Evolutionary conservation across 2,888 invertebrate genomes (phyloP), one percentile per base, ranked within the genome.

Genomic region (Acronicta alni): DNA sequence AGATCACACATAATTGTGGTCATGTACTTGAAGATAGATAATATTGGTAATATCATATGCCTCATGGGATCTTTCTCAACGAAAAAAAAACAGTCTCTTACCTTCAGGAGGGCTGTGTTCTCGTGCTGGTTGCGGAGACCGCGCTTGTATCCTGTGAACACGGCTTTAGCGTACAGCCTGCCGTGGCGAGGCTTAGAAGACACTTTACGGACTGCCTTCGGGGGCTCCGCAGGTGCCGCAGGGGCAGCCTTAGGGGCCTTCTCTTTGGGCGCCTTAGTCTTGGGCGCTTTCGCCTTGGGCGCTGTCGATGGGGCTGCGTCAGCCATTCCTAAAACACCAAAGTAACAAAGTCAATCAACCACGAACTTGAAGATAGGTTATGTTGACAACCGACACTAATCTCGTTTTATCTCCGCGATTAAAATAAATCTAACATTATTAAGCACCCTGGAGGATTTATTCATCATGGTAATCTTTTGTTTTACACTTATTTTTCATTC

Each of bases 81-180:
- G 12, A 12, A 30, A 30, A 30, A 30, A 12, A 30, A 30, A 30
- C 30, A 30, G 9, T 26, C 0, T 26, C 69, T 59, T 74, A 96
- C 97, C 95, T 98, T 99, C 66, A 99, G 94, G 18, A 99, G 96
- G 18, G 99, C 98, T 60, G 99, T 99, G 94, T 98, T 98, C 94
- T 99, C 99, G 85, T 98, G 98, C 92, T 99, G 99, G 91, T 99
- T 99, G 77, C 99, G 97, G 68, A 99, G 96, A 71, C 99, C 99
- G 81, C 99, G 97, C 92, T 98, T 99, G 94, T 97, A 98, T 79
- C 98, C 98, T 76, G 99, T 98, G 95, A 99, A 99, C 54, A 99
- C 97, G 41, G 99, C 99, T 93, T 99, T 99, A n/a, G 98, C 98
- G 86, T 99, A 99, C 47, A 99, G 95, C 81, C 99, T 96, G 60